Percentiles rank a stretch among this genome's conserved stretches.
Evolutionary conservation across 2,888 invertebrate genomes (phyloP).

Genomic region (Philonicus albiceps): DNA sequence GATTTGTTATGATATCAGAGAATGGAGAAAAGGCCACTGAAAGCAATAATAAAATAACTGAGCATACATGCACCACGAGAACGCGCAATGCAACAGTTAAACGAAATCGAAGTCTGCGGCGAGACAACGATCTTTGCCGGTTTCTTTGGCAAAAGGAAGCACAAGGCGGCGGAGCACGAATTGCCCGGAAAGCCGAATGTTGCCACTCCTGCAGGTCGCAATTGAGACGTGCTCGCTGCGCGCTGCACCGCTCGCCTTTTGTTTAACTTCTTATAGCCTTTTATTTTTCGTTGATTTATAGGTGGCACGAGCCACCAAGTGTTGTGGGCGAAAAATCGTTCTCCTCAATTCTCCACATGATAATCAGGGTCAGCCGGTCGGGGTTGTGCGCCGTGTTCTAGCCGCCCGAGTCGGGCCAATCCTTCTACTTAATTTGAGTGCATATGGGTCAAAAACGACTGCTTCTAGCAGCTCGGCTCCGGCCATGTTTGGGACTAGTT

Average conservation of each 20-base stretch:
- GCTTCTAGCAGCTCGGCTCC: background rate
- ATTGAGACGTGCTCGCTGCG: conserved; percentile 31
- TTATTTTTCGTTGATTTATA: conserved; percentile 46
- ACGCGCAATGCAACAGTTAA: background rate
- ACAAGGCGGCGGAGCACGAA: conserved; percentile 3
- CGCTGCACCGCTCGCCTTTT: conserved; percentile 6
- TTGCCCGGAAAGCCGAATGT: conserved; percentile 12
- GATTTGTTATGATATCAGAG: conserved; percentile 23
- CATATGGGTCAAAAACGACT: background rate
- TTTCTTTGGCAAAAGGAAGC: background rate
- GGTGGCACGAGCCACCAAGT: conserved; percentile 48
- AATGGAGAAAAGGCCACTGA: conserved; percentile 31
- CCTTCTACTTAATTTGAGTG: conserved; percentile 1
- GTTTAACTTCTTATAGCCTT: conserved; percentile 16
- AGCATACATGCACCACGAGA: background rate
- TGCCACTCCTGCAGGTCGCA: conserved; percentile 27
- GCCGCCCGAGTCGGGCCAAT: background rate
- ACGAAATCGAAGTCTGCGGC: background rate
- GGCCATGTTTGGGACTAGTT: background rate
- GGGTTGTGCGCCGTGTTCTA: background rate
- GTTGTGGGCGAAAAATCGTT: conserved; percentile 35
- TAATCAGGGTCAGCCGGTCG: conserved; percentile 11
- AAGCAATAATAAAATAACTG: conserved; percentile 37
- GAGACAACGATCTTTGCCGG: background rate
- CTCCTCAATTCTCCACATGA: background rate